Conservation (phyloP, 2,888 invertebrate genomes). For the Erebia palarica region DNA sequence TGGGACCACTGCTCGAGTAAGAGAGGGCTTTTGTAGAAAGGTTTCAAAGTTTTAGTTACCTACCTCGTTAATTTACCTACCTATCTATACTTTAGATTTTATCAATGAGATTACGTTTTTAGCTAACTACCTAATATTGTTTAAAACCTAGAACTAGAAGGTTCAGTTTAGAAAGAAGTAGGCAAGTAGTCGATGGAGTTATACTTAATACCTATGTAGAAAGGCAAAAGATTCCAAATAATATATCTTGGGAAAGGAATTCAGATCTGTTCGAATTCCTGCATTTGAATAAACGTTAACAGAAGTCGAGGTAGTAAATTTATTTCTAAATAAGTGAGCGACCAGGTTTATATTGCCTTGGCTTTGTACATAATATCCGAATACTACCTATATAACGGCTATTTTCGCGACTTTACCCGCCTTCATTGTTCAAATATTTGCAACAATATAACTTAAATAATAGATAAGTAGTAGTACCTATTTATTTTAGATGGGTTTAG, state of each 20-base stretch:
- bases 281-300: background rate
- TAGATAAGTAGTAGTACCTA: background rate
- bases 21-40: no score
- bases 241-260: background rate
- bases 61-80: no score
- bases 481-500: background rate
- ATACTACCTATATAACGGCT: background rate
- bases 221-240: background rate
- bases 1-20: no score
- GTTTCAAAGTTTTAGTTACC: no score
- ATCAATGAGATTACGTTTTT: no score
- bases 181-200: background rate
- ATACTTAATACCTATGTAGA: no score
- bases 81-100: no score
- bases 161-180: background rate
- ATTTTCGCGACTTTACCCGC: background rate
- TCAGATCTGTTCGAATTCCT: background rate
- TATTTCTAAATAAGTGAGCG: no score
- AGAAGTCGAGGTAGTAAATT: background rate
- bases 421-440: background rate
- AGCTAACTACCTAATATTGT: no score
- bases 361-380: background rate
- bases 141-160: background rate
- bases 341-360: background rate
- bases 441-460: background rate